Conservation (phyloP, 2,888 invertebrate genomes). For the Drosophila crucigera region DNA sequence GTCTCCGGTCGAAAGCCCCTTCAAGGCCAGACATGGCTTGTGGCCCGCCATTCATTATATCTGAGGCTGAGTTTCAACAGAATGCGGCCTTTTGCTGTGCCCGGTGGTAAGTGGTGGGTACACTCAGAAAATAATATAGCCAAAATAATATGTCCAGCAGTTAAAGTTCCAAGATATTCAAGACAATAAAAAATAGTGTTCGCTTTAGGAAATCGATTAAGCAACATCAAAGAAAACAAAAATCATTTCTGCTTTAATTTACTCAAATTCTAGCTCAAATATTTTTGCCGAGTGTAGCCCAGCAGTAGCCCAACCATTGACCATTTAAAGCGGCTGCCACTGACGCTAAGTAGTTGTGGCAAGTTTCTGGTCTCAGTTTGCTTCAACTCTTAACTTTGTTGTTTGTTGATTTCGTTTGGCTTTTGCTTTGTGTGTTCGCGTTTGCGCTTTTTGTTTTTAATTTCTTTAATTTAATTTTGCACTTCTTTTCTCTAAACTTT, state of each 20-base stretch:
- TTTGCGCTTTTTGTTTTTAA: background rate
- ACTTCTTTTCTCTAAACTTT: background rate
- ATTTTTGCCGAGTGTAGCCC: background rate
- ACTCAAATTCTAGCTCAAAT: background rate
- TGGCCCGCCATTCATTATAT: conserved; percentile 50
- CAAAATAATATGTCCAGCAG: background rate
- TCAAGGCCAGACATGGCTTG: conserved; percentile 39
- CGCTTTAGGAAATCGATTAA: background rate
- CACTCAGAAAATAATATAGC: background rate
- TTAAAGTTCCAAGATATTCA: too few relatives aligned
- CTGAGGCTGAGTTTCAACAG: conserved; percentile 10
- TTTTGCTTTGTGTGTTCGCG: conserved; percentile 23
- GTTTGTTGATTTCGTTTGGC: conserved; percentile 61
- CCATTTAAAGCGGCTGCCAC: conserved; percentile 35
- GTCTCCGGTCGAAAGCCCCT: conserved; percentile 9
- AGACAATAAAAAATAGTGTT: too few relatives aligned
- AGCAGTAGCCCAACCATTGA: conserved; percentile 27
- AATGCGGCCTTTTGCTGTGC: conserved; percentile 1
- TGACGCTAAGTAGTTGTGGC: conserved; percentile 76
- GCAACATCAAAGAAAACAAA: background rate
- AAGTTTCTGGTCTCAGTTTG: conserved; percentile 49
- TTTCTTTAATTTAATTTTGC: background rate
- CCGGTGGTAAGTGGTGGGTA: background rate
- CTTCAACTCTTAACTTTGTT: conserved; percentile 39
- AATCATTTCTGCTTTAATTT: background rate